Evolutionary conservation across 2,113 vertebrate species (phyloP), one percentile per base, ranked within the genome.

Genomic region (Sprattus sprattus): DNA sequence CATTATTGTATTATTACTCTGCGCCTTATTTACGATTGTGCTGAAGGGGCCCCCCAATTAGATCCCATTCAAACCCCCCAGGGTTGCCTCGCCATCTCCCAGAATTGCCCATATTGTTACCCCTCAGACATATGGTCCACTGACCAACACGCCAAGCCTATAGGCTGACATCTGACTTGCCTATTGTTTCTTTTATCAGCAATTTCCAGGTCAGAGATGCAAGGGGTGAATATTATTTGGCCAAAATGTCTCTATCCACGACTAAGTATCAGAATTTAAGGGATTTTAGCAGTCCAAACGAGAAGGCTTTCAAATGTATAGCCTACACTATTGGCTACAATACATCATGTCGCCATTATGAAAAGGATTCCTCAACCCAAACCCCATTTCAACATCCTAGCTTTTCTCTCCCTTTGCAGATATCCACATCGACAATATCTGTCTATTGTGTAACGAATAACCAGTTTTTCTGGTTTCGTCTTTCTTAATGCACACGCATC

Each of bases 311-410:
- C 25, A 71, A 22, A 32, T 75, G 71, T 13, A 67, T 13, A 67
- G 64, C n/a, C 71, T 32, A 78, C 71, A 78, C 10, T 39, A 39
- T 39, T 39, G 28, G 67, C 67, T 20, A 78, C 25, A 32, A n/a
- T n/a, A n/a, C n/a, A n/a, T n/a, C n/a, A 78, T 78, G 71, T 78
- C 71, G 71, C 71, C 71, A 78, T 39, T 28, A 78, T 78, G 71
- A 78, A 78, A 78, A 78, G 71, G 28, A 78, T 78, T 78, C 28
- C 28, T 15, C 32, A 78, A 78, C 28, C 32, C 71, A 78, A 39
- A 78, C 28, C 64, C 25, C 13, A 78, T 78, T 15, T 78, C 71
- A 44, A 78, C 71, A 78, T 78, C 71, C 60, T 4, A 39, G 32
- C 71, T 78, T 4, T 78, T 78, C 71, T 32, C 13, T 15, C 71